phyloP scores from a whole-genome alignment of 1,140 invertebrate genomes.

The Asobara japonica region DNA sequence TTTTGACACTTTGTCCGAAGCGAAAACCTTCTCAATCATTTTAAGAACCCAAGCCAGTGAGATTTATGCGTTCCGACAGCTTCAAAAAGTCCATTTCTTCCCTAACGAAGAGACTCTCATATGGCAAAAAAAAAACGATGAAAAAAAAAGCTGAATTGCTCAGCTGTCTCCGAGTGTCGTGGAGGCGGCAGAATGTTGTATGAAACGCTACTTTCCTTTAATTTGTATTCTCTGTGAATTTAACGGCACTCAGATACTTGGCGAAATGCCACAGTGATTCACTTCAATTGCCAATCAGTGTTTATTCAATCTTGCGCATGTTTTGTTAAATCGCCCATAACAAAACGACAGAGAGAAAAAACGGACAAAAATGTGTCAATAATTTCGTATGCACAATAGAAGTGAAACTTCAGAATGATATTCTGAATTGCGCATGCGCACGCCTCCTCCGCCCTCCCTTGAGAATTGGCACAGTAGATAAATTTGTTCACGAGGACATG shows the following conservation, averaged over 20 bases:
- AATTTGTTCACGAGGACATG: no score
- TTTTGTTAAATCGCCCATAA: background rate
- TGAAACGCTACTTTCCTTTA: conserved; percentile 30
- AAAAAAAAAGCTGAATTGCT: background rate
- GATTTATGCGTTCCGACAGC: conserved; percentile 30
- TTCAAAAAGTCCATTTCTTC: conserved; percentile 22
- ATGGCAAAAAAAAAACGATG: conserved; percentile 3
- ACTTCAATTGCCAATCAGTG: conserved; percentile 26
- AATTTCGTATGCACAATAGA: no score
- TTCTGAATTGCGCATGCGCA: no score
- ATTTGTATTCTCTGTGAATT: conserved; percentile 38
- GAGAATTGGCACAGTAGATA: no score
- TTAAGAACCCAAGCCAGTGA: background rate
- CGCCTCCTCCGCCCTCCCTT: no score
- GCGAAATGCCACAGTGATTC: conserved; percentile 29
- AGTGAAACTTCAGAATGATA: no score
- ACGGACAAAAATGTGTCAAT: no score
- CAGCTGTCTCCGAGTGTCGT: conserved; percentile 11
- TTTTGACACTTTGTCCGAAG: conserved; percentile 31
- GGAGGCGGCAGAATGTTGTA: conserved; percentile 32
- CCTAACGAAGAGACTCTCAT: background rate
- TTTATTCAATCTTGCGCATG: conserved; percentile 20
- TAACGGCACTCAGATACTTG: conserved; percentile 22
- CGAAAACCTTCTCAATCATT: conserved; percentile 12
- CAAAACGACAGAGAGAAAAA: background rate